These are phyloP conservation scores for Hippocampus abdominalis DNA, from an alignment of 2,113 vertebrate genomes.

Conservation along the genomic window DNA sequence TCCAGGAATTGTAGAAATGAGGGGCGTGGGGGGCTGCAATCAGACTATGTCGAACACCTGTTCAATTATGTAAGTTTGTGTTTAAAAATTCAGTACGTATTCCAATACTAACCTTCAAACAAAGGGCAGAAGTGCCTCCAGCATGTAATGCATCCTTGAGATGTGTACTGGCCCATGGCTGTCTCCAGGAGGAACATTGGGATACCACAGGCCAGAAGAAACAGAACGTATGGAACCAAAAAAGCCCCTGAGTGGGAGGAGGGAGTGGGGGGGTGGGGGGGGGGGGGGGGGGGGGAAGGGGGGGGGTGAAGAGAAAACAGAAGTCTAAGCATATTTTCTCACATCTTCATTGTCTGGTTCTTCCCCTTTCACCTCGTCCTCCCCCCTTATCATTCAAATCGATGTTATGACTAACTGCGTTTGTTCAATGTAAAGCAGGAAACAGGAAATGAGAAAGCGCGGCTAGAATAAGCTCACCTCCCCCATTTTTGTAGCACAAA, in stretches of 20 bases:
- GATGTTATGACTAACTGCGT: background rate
- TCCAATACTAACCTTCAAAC: constrained; percentile 64
- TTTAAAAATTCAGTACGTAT: constrained; percentile 3
- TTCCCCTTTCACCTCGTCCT: background rate
- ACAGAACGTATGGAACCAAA: constrained; percentile 65
- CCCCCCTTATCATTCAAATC: constrained; percentile 1
- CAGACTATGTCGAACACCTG: background rate
- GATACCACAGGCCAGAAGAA: constrained; percentile 65
- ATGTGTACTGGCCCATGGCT: constrained; percentile 70
- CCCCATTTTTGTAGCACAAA: constrained; percentile 67
- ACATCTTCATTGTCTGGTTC: background rate
- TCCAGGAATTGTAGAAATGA: background rate
- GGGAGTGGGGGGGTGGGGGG: background rate
- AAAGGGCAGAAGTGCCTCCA: constrained; percentile 72
- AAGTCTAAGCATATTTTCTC: background rate
- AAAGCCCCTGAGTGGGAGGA: constrained; percentile 59
- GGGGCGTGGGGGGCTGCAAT: background rate
- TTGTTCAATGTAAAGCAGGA: background rate
- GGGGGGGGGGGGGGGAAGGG: background rate
- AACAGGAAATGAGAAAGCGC: constrained; percentile 1
- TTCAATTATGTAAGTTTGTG: constrained; percentile 1
- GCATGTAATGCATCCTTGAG: constrained; percentile 69
- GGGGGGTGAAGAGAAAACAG: background rate
- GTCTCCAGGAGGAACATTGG: constrained; percentile 72
- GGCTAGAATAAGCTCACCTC: constrained; percentile 44